These are phyloP conservation scores for Euplexia lucipara DNA, from an alignment of 2,888 invertebrate genomes.

Conservation along the genomic window DNA sequence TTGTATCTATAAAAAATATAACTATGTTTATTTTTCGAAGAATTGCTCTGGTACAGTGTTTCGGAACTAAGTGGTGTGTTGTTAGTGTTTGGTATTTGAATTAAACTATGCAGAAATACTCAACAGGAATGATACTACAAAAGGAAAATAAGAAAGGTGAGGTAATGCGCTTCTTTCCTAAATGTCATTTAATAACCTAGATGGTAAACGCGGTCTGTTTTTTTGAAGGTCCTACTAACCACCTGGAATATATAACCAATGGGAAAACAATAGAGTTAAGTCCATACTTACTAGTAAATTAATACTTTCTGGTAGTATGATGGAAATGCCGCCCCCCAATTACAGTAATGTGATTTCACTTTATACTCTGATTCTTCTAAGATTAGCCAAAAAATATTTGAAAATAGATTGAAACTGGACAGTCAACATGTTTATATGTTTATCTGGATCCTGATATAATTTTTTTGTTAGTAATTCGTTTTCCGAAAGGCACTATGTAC, in stretches of 20 bases:
- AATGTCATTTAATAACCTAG: not conserved
- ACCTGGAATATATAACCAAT: not conserved
- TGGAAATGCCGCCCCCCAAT: not conserved
- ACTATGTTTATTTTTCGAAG: conserved; percentile 13
- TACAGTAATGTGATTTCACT: not conserved
- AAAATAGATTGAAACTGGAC: conserved; percentile 11
- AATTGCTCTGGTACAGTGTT: not conserved
- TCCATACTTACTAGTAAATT: too few relatives aligned
- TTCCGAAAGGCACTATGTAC: conserved; percentile 13
- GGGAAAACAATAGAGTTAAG: too few relatives aligned
- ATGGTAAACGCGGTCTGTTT: not conserved
- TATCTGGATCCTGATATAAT: conserved; percentile 67
- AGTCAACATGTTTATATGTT: conserved; percentile 60
- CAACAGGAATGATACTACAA: conserved; percentile 17
- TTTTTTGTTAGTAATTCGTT: not conserved
- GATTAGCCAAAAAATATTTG: not conserved
- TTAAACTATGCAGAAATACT: conserved; percentile 30
- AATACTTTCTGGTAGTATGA: too few relatives aligned
- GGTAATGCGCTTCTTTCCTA: conserved; percentile 3
- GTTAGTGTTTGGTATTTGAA: conserved; percentile 9
- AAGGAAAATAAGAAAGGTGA: not conserved
- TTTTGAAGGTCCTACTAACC: not conserved
- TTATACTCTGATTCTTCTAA: too few relatives aligned
- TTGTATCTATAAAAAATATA: conserved; percentile 12
- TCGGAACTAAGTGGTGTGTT: conserved; percentile 22